A percentile compares a stretch with the other conserved stretches of the same genome.
These are phyloP conservation scores for Muntiacus muntjak DNA, from an alignment of 2,113 vertebrate species.

Conservation along the genomic window DNA sequence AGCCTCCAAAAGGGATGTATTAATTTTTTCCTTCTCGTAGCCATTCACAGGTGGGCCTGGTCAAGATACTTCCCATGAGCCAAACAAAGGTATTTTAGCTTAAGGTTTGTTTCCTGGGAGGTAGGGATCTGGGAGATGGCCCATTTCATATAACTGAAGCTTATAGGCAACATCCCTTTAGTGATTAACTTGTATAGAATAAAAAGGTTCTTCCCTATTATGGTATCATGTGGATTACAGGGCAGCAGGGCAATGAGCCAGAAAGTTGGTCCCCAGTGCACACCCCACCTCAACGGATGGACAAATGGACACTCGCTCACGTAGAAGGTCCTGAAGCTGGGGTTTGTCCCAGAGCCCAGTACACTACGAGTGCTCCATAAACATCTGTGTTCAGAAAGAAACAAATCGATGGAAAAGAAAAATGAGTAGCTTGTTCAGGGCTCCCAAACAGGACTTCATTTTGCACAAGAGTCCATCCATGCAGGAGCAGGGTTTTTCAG, in stretches of 20 bases:
- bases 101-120: not conserved
- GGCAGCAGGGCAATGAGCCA: rapidly evolving
- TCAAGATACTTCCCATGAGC: not conserved
- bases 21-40: not conserved
- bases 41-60: not conserved
- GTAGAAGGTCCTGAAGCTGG: rapidly evolving
- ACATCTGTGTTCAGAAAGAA: no score
- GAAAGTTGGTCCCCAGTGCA: not conserved
- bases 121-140: not conserved
- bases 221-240: not conserved
- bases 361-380: rapidly evolving
- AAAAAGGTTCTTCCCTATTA: not conserved
- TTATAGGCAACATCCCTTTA: not conserved
- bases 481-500: not conserved
- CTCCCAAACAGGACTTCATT: not conserved
- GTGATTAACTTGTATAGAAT: not conserved
- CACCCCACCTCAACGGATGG: rapidly evolving
- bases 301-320: rapidly evolving
- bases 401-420: rapidly evolving
- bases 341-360: not conserved
- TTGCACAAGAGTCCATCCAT: not conserved
- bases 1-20: not conserved
- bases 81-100: not conserved
- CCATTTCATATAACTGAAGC: not conserved
- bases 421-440: rapidly evolving